Conservation (phyloP, 37 sponge, comb jelly and placozoan genomes). For the Bolinopsis microptera region DNA sequence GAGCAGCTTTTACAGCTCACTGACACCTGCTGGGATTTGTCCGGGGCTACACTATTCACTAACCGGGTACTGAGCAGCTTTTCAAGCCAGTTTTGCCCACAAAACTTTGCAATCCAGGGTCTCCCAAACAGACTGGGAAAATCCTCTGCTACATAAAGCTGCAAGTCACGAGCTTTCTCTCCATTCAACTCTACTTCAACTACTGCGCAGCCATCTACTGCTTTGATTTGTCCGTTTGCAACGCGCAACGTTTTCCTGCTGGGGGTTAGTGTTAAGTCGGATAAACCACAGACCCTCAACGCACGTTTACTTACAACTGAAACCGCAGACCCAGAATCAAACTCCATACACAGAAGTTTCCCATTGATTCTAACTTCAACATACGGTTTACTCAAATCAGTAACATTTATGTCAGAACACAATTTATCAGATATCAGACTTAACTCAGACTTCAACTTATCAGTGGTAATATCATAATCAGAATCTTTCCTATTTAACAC, state of each 20-base stretch:
- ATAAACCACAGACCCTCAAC: not conserved
- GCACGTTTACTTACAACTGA: not conserved
- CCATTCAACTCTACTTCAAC: constrained; percentile 16
- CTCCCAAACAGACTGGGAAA: constrained; percentile 33
- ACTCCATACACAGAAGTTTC: not conserved
- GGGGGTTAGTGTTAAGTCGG: not conserved
- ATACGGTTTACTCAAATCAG: not conserved
- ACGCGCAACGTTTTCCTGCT: constrained; percentile 39
- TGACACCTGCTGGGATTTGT: constrained; percentile 34
- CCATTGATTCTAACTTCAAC: constrained; percentile 37
- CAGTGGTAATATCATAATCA: not conserved
- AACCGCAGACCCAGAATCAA: constrained; percentile 16
- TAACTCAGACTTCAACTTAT: not conserved
- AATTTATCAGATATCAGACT: not conserved
- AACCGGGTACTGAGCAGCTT: not conserved
- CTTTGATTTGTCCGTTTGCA: constrained; percentile 34
- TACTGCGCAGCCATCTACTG: not conserved
- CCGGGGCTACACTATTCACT: not conserved
- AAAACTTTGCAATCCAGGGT: constrained; percentile 1
- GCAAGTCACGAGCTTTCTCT: constrained; percentile 4
- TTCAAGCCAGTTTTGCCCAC: not conserved
- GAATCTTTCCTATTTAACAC: not conserved
- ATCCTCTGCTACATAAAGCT: constrained; percentile 37
- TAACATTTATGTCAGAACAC: not conserved
- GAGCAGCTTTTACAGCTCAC: constrained; percentile 51